Percentiles rank a stretch among this genome's conserved stretches.
phyloP scores from a whole-genome alignment of 2,797 vertebrate species.

The Myotis vivesi region DNA sequence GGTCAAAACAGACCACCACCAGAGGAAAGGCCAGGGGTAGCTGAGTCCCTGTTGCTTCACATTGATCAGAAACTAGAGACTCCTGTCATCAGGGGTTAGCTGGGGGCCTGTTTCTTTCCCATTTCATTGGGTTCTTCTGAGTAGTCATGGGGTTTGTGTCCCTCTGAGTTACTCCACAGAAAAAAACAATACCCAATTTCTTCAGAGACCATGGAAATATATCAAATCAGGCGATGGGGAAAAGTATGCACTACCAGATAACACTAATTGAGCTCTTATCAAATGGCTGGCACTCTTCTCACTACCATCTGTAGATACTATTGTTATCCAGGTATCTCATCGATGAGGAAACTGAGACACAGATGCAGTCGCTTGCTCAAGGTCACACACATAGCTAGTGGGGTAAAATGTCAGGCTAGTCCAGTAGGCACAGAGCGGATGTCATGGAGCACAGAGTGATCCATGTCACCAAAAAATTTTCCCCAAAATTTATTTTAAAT shows the following conservation, averaged over 20 bases:
- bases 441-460: not conserved
- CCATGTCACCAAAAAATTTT: not conserved
- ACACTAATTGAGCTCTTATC: not conserved
- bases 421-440: not conserved
- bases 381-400: not conserved
- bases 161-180: not conserved
- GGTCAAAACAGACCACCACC: not conserved
- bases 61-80: not conserved
- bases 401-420: not conserved
- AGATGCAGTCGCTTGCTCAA: not conserved
- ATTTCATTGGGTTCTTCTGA: not conserved
- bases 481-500: not conserved
- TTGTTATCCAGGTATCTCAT: not conserved
- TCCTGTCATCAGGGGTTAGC: too few relatives aligned
- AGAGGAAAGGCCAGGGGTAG: not conserved
- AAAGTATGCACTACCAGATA: not conserved
- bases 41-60: not conserved
- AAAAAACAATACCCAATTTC: not conserved
- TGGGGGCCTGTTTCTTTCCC: not conserved
- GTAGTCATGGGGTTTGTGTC: not conserved
- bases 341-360: not conserved
- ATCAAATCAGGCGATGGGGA: not conserved
- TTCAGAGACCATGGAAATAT: not conserved
- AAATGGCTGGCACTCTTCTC: not conserved
- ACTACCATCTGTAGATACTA: not conserved